Base-by-base conservation (phyloP, 2,113 vertebrate species). In the Poecilia latipinna region DNA sequence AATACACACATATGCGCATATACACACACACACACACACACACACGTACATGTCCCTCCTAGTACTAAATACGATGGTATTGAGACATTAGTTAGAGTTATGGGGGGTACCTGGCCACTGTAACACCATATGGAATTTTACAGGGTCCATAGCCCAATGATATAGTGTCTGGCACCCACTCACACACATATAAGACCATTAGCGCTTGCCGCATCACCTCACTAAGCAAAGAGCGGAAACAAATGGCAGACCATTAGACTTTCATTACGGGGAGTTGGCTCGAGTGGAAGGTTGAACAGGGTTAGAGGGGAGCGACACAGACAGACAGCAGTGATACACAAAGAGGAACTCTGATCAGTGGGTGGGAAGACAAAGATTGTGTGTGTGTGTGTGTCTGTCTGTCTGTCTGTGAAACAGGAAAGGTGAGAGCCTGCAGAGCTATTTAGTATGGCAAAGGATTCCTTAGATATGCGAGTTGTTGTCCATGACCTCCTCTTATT, bases 241-340 rank as follows among this genome's bases (percentile, higher is more conserved):
- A 77, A 92, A 92, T 91, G 87, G 87, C 82, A 88, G 86, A 83
- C 91, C 90, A 93, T 94, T 92, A 93, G 90, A 80, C 77, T 92
- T 92, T 93, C 89, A 93, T 91, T 90, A 91, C 73, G 62, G 78
- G 54, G 88, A 83, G 83, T 79, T 86, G 88, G 83, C 76, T 85
- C 32, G 62, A 88, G 82, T 85, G 79, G 74, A 80, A 85, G 82
- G 89, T 86, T 77, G 79, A 86, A 81, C 64, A 70, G 73, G 83
- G 76, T 72, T 82, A 78, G 66, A 33, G 60, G 28, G 65, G 51
- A 80, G 33, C 42, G 24, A 71, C 61, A 75, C n/a, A 65, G 39
- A 84, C 13, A 63, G 65, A 80, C 8, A 67, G 79, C 33, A 82
- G 72, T 62, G 69, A 85, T 63, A 35, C 72, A 82, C 64, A 82